Evolutionary conservation across 2,888 invertebrate species (phyloP), one percentile per base, ranked within the genome.

Genomic region (Gerris lacustris): DNA sequence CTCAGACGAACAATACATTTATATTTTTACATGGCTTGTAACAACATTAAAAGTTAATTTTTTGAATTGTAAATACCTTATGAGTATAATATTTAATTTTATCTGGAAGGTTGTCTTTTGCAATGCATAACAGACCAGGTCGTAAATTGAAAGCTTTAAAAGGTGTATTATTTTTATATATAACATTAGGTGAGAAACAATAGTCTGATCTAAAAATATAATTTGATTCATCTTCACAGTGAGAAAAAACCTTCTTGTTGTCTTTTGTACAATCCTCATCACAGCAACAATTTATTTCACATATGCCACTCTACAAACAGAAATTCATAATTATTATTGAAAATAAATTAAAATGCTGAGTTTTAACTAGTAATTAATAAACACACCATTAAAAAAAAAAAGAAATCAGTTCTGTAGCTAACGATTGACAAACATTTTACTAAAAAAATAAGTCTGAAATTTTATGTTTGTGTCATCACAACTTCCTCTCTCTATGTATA

Each of bases 231-330:
- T 66, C 71, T 80, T 79, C 77, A 78, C 92, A 92, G 72, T 81
- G 78, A 18, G 84, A 82, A 80, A 93, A 89, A 5, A 85, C 81
- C 71, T 80, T 78, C 72, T 82, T 82, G 76, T 91, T 87, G 69
- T 81, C 81, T 44, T 81, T 80, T 9, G 84, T 81, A 78, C 93
- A 94, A 76, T 92, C 90, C 67, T 77, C 78, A 79, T 94, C 93
- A 79, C 94, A 94, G 78, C 92, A 93, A 78, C 93, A 94, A 79
- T 91, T 89, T 69, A 91, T 84, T 80, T 94, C 91, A 81, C 94
- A 94, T 62, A 82, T 81, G 76, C 83, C 81, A 68, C 80, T 80
- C 88, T 89, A 76, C 71, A 80, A 79, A 75, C 67, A 69, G 69
- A 68, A 72, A 67, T 66, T 6, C 55, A 31, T 31, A 31, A 31